A percentile compares a stretch with the other conserved stretches of the same genome.
Evolutionary conservation across 2,797 vertebrate genomes (phyloP).

Genomic region (Microchirus variegatus): DNA sequence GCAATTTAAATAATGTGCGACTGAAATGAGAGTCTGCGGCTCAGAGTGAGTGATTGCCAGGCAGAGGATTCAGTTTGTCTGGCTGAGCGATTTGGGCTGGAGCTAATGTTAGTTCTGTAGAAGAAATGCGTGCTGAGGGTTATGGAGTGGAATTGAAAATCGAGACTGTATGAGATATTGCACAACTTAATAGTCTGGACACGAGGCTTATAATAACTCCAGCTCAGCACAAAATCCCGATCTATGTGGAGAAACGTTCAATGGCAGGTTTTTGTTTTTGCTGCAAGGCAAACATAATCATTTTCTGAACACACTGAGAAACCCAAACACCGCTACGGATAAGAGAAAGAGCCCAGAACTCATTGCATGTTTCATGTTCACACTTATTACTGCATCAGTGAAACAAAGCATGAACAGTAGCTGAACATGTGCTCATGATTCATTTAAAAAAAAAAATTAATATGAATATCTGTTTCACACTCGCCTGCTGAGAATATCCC

Average conservation of each 20-base stretch:
- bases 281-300: neutral
- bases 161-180: slow-evolving; percentile 14
- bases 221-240: slow-evolving; percentile 13
- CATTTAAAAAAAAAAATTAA: neutral
- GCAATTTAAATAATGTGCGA: slow-evolving; percentile 23
- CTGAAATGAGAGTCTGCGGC: slow-evolving; percentile 6
- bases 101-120: slow-evolving; percentile 44
- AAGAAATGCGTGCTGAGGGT: slow-evolving; percentile 21
- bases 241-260: neutral
- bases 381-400: too few species aligned
- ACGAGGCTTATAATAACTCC: slow-evolving; percentile 10
- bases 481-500: slow-evolving; percentile 97
- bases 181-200: slow-evolving; percentile 17
- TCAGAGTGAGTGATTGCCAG: slow-evolving; percentile 24
- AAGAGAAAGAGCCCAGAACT: too few species aligned
- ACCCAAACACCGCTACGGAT: too few species aligned
- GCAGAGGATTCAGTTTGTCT: slow-evolving; percentile 39
- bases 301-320: too few species aligned
- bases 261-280: neutral
- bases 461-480: slow-evolving; percentile 37
- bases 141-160: slow-evolving; percentile 28
- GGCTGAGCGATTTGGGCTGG: slow-evolving; percentile 38
- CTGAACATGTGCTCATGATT: slow-evolving; percentile 7
- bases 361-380: too few species aligned
- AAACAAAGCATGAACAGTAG: neutral